These are phyloP conservation scores for Archilochus colubris DNA, from an alignment of 2,113 vertebrate species.

Conservation along the genomic window DNA sequence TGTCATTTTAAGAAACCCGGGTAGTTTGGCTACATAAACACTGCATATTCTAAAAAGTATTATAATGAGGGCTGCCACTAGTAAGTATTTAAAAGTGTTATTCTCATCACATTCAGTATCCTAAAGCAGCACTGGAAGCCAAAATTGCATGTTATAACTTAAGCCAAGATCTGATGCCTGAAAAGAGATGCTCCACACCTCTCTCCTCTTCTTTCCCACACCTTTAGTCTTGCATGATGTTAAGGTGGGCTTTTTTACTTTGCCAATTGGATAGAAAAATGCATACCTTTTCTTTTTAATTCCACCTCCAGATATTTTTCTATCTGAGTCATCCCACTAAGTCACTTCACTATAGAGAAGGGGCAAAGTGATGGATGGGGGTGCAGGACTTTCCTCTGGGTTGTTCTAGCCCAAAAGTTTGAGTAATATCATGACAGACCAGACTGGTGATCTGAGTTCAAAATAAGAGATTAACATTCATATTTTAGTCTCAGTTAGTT, in stretches of 20 bases:
- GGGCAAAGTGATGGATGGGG: neutral
- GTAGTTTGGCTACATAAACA: neutral
- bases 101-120: neutral
- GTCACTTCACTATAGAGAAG: neutral
- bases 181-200: neutral
- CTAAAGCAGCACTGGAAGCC: neutral
- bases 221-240: neutral
- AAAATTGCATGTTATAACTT: neutral
- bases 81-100: neutral
- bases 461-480: neutral
- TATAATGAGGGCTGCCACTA: neutral
- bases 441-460: neutral
- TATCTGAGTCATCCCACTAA: neutral
- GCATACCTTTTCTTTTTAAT: neutral
- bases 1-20: slow-evolving; percentile 2
- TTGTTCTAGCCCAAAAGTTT: neutral
- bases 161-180: neutral
- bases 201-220: neutral
- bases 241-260: neutral
- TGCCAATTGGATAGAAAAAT: neutral
- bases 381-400: neutral
- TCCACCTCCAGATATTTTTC: neutral
- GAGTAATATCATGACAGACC: neutral
- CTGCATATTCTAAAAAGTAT: neutral
- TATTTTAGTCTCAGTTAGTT: neutral